phyloP scores from a whole-genome alignment of 2,113 vertebrate genomes.

The Uria aalge region DNA sequence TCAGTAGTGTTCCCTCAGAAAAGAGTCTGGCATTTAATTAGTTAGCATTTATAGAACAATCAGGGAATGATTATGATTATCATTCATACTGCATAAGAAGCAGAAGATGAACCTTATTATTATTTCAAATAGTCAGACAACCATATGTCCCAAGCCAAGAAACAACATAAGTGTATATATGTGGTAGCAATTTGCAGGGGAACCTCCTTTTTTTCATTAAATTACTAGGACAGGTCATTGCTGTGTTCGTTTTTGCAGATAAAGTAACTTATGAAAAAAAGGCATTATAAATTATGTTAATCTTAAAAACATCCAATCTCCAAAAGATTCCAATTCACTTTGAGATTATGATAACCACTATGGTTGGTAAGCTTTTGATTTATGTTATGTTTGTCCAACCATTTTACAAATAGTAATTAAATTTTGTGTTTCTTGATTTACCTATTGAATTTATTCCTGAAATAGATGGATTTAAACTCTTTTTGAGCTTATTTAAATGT shows the following conservation, averaged over 20 bases:
- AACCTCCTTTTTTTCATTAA: background rate
- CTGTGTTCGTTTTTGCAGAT: background rate
- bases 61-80: background rate
- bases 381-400: background rate
- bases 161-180: background rate
- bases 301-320: background rate
- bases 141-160: background rate
- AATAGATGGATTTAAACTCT: background rate
- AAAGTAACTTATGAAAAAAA: background rate
- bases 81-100: background rate
- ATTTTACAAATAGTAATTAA: background rate
- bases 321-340: background rate
- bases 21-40: background rate
- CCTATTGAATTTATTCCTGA: background rate
- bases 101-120: background rate
- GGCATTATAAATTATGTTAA: background rate
- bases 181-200: background rate
- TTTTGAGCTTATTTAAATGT: background rate
- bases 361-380: background rate
- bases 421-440: background rate
- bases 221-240: background rate
- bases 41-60: background rate
- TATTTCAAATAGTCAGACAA: background rate
- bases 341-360: background rate
- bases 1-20: background rate